A percentile compares a stretch with the other conserved stretches of the same genome.
Evolutionary conservation across 2,888 invertebrate genomes (phyloP).

Genomic region (Dimorphilus gyrociliatus): DNA sequence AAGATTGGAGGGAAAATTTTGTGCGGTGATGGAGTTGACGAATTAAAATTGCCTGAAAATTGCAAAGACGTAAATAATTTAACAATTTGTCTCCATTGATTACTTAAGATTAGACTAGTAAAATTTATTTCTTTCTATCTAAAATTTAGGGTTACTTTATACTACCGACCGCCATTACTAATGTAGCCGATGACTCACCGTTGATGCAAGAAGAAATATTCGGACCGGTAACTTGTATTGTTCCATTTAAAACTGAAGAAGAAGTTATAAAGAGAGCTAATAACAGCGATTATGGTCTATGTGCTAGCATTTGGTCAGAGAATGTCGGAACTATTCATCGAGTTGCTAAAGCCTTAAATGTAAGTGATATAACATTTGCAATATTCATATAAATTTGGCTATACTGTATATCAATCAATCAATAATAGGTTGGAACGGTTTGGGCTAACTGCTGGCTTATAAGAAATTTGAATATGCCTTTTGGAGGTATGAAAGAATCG

Average conservation of each 20-base stretch:
- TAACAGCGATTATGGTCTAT: conserved; percentile 40
- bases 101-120: too few species aligned
- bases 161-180: conserved; percentile 39
- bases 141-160: conserved; percentile 42
- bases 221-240: conserved; percentile 43
- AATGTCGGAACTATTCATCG: conserved; percentile 37
- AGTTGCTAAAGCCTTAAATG: conserved; percentile 39
- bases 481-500: conserved; percentile 43
- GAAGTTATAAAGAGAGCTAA: conserved; percentile 40
- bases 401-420: background rate
- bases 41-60: conserved; percentile 21
- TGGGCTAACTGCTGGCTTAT: conserved; percentile 46
- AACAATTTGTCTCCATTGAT: too few species aligned
- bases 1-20: conserved; percentile 36
- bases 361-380: conserved; percentile 13
- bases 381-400: background rate
- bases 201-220: conserved; percentile 45
- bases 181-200: conserved; percentile 33
- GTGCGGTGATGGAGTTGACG: conserved; percentile 33
- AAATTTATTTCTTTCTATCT: too few species aligned
- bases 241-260: conserved; percentile 35
- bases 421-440: conserved; percentile 42
- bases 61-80: conserved; percentile 23
- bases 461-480: conserved; percentile 44
- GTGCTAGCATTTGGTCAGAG: conserved; percentile 41